These are phyloP conservation scores for Brienomyrus longianalis DNA, from an alignment of 2,113 vertebrate species.

Conservation along the genomic window DNA sequence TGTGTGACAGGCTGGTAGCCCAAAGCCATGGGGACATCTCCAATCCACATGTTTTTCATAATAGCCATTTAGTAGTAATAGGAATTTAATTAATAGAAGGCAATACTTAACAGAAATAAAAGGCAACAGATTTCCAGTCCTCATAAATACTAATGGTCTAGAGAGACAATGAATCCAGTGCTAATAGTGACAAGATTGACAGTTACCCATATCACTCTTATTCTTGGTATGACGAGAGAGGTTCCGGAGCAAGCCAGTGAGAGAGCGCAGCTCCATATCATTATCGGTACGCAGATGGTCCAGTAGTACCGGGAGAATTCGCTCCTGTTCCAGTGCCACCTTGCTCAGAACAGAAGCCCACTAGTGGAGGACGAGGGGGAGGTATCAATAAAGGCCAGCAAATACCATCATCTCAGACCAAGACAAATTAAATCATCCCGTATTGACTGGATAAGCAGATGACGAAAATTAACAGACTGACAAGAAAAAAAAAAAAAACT, in stretches of 20 bases:
- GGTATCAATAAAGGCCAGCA: neutral
- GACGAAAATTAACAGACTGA: neutral
- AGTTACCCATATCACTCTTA: constrained; percentile 86
- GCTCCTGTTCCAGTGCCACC: constrained; percentile 82
- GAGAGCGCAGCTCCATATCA: constrained; percentile 74
- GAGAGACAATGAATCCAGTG: neutral
- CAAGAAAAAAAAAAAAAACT: neutral
- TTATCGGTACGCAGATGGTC: constrained; percentile 73
- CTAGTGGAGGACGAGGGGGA: constrained; percentile 56
- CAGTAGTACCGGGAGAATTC: constrained; percentile 78
- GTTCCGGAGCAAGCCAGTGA: constrained; percentile 86
- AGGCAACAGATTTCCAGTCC: neutral
- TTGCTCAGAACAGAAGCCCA: constrained; percentile 80
- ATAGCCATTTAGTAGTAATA: neutral
- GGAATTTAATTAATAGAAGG: neutral
- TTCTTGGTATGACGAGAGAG: constrained; percentile 74
- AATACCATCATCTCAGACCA: neutral
- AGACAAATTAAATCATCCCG: neutral
- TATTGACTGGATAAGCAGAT: neutral
- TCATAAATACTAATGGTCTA: neutral
- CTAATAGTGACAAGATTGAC: constrained; percentile 39
- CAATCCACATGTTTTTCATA: neutral
- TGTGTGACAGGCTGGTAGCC: neutral
- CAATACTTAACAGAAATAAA: constrained; percentile 14
- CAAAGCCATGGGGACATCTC: neutral